Conservation (phyloP, 2,888 invertebrate species). For the Anoncus sp. region DNA sequence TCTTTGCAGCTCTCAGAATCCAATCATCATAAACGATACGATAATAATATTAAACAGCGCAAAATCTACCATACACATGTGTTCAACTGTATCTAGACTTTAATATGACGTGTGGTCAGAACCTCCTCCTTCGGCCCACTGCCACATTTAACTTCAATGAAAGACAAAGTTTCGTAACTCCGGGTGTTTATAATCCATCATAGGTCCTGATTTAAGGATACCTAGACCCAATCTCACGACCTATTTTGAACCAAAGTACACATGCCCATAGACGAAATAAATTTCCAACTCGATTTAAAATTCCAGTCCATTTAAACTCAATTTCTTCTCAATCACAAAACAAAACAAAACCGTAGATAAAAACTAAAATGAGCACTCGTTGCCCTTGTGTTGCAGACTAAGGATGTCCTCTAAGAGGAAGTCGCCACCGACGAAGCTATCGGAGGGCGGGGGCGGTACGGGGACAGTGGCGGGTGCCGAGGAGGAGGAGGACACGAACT, state of each 20-base stretch:
- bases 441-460: constrained; percentile 88
- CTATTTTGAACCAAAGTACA: too few relatives aligned
- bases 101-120: constrained; percentile 48
- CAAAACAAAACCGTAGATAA: constrained; percentile 24
- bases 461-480: constrained; percentile 82
- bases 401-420: constrained; percentile 99
- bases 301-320: too few relatives aligned
- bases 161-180: not conserved
- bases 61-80: not conserved
- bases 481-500: constrained; percentile 84
- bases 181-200: not conserved
- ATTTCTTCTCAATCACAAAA: constrained; percentile 6
- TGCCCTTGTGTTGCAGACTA: constrained; percentile 86
- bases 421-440: constrained; percentile 96
- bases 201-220: not conserved
- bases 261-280: too few relatives aligned
- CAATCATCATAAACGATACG: constrained; percentile 20
- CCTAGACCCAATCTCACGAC: too few relatives aligned
- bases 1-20: constrained; percentile 35
- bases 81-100: constrained; percentile 2
- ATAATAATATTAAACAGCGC: not conserved
- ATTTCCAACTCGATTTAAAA: not conserved
- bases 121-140: constrained; percentile 60
- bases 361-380: constrained; percentile 60
- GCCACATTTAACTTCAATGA: constrained; percentile 20